Evolutionary conservation across 2,888 invertebrate genomes (phyloP), one percentile per base, ranked within the genome.

Genomic region (Orthosia gracilis): DNA sequence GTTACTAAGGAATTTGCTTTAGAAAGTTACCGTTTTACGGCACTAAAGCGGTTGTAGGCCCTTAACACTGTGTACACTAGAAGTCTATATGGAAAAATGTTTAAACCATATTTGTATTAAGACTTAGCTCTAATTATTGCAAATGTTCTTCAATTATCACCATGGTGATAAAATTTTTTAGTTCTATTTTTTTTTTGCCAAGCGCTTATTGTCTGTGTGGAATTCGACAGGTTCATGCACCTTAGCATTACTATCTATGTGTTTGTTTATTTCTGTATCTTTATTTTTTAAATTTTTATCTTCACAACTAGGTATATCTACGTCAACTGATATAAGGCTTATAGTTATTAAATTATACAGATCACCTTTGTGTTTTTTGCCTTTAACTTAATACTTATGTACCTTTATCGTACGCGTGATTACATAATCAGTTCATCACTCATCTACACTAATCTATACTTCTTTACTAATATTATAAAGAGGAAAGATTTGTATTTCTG

Each of bases 221-320:
- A 78, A 67, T 71, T 55, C 26, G 62, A 52, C 62, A 52, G 62
- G 68, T 65, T 79, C 73, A 71, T 59, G 26, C 57, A 71, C 71
- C 58, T 82, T 31, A 47, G 52, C 26, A 52, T 3, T 31, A 59
- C 9, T 75, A 80, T 47, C 52, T 26, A 47, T n/a, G 23, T 57
- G 15, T 64, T 69, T 76, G 45, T 82, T 68, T 82, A 67, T 68
- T 68, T 59, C 52, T 49, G 0, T 75, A 23, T 55, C 31, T 11
- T 79, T 45, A 23, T 45, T 58, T 67, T 50, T 73, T 68, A 0
- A 15, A 63, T 31, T 47, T 4, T 31, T 79, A 75, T 72, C 40
- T 45, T 0, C 17, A 58, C 11, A 13, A 18, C 12, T 45, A 21
- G 3, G 0, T 47, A 31, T 54, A 63, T 52, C 47, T 52, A 9